Evolutionary conservation across 2,797 vertebrate genomes (phyloP), one percentile per base, ranked within the genome.

Genomic region (Coilia nasus): DNA sequence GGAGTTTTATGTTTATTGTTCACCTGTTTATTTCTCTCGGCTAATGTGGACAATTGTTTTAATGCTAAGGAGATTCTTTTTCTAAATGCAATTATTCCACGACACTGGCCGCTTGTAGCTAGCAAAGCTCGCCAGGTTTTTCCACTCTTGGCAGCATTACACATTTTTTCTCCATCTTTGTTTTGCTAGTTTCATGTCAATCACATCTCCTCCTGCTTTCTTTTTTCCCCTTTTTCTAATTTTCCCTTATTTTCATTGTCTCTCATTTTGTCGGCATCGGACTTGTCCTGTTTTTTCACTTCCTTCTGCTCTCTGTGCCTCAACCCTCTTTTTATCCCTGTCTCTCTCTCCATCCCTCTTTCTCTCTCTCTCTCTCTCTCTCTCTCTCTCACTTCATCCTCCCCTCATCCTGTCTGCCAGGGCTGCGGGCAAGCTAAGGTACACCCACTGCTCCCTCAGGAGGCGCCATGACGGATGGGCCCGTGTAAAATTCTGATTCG

Each of bases 391-490:
- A 10, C 84, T 64, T 35, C 25, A 56, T 59, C 75, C 17, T 59
- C n/a, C 82, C 64, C 86, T 41, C 83, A 46, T 71, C 6, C 81
- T 71, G 57, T n/a, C 35, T 82, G 57, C 50, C 35, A 80, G 81
- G 85, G 87, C 47, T 89, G 87, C 50, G 80, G 92, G 93, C 90
- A 50, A 87, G 92, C 91, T 93, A 92, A 92, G 92, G 87, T 91
- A 92, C 91, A 88, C 94, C 95, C 92, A 93, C 94, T 88, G 86
- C 85, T 84, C 92, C 90, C 93, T 54, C 86, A 91, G 94, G 92
- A 93, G 90, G 88, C 90, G 88, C 91, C 92, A 88, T 92, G 94
- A 94, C 92, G 91, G 91, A 94, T 92, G 90, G 89, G 91, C 92
- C 91, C 89, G 89, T 88, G 91, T 91, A 91, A 92, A 94, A 95